Percentiles rank a stretch among this genome's conserved stretches.
Conservation (phyloP, 2,888 invertebrate species). For the Drosophila birchii region DNA sequence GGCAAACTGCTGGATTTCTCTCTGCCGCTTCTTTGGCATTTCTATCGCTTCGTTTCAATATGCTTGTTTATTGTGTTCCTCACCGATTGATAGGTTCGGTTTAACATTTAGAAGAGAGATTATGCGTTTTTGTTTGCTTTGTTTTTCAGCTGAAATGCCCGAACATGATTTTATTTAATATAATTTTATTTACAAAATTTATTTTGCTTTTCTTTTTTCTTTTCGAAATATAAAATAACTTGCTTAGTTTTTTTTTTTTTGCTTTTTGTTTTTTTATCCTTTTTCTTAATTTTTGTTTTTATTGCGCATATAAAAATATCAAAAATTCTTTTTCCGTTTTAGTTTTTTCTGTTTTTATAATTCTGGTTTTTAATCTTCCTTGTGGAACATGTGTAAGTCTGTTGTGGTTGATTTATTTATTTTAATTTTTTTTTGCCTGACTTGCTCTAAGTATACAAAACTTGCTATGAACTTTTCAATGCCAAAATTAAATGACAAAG, state of each 20-base stretch:
- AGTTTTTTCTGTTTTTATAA: conserved; percentile 40
- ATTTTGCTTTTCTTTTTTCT: conserved; percentile 30
- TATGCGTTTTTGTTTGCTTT: conserved; percentile 65
- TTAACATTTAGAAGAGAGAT: conserved; percentile 70
- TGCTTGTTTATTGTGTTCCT: conserved; percentile 44
- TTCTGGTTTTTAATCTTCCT: conserved; percentile 49
- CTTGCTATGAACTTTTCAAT: conserved; percentile 44
- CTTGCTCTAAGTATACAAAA: conserved; percentile 50
- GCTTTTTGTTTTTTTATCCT: conserved; percentile 50
- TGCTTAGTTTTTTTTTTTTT: conserved; percentile 52
- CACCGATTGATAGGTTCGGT: conserved; percentile 60
- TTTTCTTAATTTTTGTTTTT: conserved; percentile 54
- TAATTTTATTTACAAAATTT: conserved; percentile 51
- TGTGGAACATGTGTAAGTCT: conserved; percentile 48
- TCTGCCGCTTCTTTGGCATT: conserved; percentile 44
- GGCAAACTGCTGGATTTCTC: conserved; percentile 15
- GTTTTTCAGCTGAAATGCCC: conserved; percentile 66
- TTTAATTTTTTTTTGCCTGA: conserved; percentile 37
- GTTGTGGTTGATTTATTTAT: conserved; percentile 38
- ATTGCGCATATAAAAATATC: conserved; percentile 80
- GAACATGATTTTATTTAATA: conserved; percentile 50
- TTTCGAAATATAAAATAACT: conserved; percentile 60
- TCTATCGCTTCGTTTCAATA: conserved; percentile 36
- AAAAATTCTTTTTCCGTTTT: conserved; percentile 60
- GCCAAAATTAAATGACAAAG: conserved; percentile 57